Conservation (phyloP, 1,140 invertebrate genomes). For the Drosophila insularis region DNA sequence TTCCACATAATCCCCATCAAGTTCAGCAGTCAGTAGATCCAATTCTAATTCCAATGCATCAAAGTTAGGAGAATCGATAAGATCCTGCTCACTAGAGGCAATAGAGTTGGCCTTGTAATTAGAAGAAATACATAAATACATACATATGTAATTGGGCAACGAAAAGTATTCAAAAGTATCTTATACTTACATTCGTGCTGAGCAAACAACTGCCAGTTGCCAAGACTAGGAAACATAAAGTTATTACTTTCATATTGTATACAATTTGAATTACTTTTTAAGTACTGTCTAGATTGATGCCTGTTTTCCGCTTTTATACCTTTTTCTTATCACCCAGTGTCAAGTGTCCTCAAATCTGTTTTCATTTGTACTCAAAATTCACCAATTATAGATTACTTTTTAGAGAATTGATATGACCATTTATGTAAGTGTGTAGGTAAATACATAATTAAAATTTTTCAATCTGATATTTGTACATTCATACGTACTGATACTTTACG, state of each 20-base stretch:
- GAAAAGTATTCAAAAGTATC: neutral
- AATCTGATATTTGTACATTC: neutral
- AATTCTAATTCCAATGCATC: neutral
- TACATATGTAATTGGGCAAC: neutral
- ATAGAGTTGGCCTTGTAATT: neutral
- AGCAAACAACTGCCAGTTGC: constrained; percentile 1
- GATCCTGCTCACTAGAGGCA: neutral
- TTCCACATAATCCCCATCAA: neutral
- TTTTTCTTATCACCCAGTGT: neutral
- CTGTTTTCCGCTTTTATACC: neutral
- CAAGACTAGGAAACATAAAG: neutral
- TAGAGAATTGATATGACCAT: neutral
- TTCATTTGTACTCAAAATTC: neutral
- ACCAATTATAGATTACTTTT: neutral
- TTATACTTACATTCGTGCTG: neutral
- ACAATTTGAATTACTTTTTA: neutral
- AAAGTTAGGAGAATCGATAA: neutral
- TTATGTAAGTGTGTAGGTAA: too few species aligned
- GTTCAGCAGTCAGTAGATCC: neutral
- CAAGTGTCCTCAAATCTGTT: neutral
- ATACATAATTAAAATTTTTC: neutral
- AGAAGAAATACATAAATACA: too few species aligned
- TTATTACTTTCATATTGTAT: neutral
- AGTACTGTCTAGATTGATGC: neutral
- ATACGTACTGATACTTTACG: neutral